These are phyloP conservation scores for Crocuta crocuta DNA, from an alignment of 2,113 vertebrate species.

Conservation along the genomic window DNA sequence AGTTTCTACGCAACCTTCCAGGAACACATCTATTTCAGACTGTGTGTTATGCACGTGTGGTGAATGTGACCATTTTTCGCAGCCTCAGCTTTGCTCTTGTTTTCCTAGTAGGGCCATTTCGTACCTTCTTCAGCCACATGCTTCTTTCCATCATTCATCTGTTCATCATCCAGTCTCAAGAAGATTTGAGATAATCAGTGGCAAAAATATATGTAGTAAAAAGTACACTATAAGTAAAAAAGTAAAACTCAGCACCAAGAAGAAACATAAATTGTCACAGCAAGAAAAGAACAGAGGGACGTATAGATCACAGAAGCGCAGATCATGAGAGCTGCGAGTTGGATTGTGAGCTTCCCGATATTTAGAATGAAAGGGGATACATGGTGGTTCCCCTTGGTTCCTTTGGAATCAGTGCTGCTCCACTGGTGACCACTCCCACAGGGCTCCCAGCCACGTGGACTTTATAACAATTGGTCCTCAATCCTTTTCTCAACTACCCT, in stretches of 20 bases:
- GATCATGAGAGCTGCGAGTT: neutral
- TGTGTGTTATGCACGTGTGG: rapidly evolving
- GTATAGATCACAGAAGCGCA: neutral
- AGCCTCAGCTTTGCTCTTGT: neutral
- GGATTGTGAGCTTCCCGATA: neutral
- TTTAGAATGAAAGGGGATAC: neutral
- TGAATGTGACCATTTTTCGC: neutral
- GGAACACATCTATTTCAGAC: neutral
- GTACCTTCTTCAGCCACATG: neutral
- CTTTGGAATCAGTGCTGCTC: neutral
- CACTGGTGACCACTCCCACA: rapidly evolving
- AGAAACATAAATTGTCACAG: neutral
- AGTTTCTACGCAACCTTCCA: neutral
- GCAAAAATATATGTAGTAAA: neutral
- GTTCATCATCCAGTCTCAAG: neutral
- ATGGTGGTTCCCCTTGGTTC: neutral
- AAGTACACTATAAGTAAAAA: neutral
- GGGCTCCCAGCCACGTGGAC: neutral
- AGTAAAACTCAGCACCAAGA: neutral
- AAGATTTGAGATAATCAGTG: neutral
- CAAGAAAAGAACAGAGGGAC: neutral
- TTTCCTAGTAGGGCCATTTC: neutral
- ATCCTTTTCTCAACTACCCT: neutral
- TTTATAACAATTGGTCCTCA: neutral
- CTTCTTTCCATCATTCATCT: neutral